Base-by-base conservation (phyloP, 2,888 invertebrate genomes). In the Idaea straminata region DNA sequence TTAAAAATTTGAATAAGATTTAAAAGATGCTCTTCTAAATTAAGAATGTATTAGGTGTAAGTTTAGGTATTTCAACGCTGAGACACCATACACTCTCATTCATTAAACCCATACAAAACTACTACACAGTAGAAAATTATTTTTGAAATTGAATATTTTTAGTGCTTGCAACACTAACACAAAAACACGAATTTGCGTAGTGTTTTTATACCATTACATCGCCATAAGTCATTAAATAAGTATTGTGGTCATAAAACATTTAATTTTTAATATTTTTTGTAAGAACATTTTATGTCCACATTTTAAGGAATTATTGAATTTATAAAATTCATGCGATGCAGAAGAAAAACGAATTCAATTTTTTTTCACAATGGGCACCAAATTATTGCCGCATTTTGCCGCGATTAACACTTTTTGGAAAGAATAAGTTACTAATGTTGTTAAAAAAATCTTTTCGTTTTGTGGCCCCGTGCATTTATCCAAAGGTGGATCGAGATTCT, bases 121-220 rank as follows among this genome's bases (percentile, higher is more conserved):
- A 47, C 47, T 47, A 47, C 67, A 72, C 70, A 62, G 71, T 74
- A 74, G 72, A 64, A 71, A 64, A 66, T 68, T 58, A 64, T 79
- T 77, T 68, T 34, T 38, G 65, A 59, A 59, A 25, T 59, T 10
- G 34, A 59, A 59, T 25, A 59, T 59, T 59, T 59, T 73, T 89
- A 90, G 90, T 83, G 88, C 91, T 91, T 91, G 89, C 87, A 83
- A 91, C 89, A 90, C 89, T 83, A 72, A 88, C 85, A 87, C 85
- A 72, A 74, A 73, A 74, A 72, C 69, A 73, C 72, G 66, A 77
- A 84, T 83, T 25, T 62, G 59, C 34, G 34, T 59, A 47, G 47
- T 7, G 13, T 47, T 47, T n/a, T 5, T 47, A 13, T 47, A 47
- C 47, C 47, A 47, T 47, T 47, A 47, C 10, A 47, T 47, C 13